A percentile compares a stretch with the other conserved stretches of the same genome.
Evolutionary conservation across 2,888 invertebrate genomes (phyloP).

Genomic region (Eupithecia pulchellata): DNA sequence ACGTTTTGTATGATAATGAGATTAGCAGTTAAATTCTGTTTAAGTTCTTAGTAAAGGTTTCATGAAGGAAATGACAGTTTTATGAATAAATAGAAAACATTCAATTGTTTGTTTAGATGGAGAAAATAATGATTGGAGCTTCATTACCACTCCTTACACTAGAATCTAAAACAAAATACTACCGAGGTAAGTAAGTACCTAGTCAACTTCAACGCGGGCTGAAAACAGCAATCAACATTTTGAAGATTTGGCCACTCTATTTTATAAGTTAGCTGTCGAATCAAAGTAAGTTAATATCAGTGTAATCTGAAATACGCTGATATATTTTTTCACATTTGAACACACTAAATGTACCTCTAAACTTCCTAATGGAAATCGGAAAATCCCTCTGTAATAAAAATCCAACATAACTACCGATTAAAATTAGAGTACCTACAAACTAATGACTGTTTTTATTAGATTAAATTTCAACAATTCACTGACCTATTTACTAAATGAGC

Average conservation of each 20-base stretch:
- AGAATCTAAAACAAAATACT: not conserved
- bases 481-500: not conserved
- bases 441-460: no score
- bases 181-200: not conserved
- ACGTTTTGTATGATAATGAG: constrained; percentile 56
- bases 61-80: not conserved
- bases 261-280: not conserved
- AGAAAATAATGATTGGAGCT: not conserved
- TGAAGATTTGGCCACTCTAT: not conserved
- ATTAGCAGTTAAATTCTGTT: constrained; percentile 44
- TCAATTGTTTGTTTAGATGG: not conserved
- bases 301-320: not conserved
- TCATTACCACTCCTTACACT: not conserved
- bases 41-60: constrained; percentile 1
- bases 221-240: not conserved
- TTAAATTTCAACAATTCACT: not conserved
- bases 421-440: not conserved
- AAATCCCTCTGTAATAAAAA: not conserved
- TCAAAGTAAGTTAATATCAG: not conserved
- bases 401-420: not conserved
- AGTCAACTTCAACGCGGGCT: not conserved
- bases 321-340: not conserved
- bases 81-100: not conserved
- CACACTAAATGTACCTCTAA: not conserved
- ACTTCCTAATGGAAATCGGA: not conserved